These are phyloP conservation scores for Oxyruncus cristatus DNA, from an alignment of 2,113 vertebrate species.

Conservation along the genomic window DNA sequence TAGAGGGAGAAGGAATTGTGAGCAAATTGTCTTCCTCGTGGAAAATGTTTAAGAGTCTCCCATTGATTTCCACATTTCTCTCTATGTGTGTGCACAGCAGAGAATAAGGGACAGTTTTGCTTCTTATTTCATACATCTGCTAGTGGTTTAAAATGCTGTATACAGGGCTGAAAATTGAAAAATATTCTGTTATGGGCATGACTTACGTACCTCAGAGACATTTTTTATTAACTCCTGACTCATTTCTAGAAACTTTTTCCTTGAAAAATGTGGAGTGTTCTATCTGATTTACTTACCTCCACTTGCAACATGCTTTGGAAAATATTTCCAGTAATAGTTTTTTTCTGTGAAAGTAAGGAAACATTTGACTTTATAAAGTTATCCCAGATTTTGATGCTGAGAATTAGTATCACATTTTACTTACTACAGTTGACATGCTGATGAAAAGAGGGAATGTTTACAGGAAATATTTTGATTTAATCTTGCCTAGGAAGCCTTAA, in stretches of 20 bases:
- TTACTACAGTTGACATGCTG: background rate
- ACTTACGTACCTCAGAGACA: slow-evolving; percentile 28
- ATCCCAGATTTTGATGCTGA: slow-evolving; percentile 4
- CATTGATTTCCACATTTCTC: background rate
- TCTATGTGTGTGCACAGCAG: background rate
- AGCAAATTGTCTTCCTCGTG: background rate
- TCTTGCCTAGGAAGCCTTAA: slow-evolving; percentile 20
- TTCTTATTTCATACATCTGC: slow-evolving; percentile 53
- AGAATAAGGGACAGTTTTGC: background rate
- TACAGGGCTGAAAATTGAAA: slow-evolving; percentile 35
- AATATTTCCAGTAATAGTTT: background rate
- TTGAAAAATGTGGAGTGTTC: background rate
- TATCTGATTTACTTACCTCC: background rate
- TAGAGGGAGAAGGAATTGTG: slow-evolving; percentile 9
- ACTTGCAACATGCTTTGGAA: slow-evolving; percentile 3
- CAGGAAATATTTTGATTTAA: slow-evolving; percentile 23
- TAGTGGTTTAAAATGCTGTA: slow-evolving; percentile 45
- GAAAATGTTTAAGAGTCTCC: background rate
- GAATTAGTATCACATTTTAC: background rate
- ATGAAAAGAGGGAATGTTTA: slow-evolving; percentile 22
- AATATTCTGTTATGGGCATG: slow-evolving; percentile 32
- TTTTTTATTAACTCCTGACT: slow-evolving; percentile 43
- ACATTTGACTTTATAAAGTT: background rate
- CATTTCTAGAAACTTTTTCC: slow-evolving; percentile 31
- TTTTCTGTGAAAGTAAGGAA: slow-evolving; percentile 16